These are phyloP conservation scores for Coptodon rendalli DNA, from an alignment of 2,113 vertebrate species.

Conservation along the genomic window DNA sequence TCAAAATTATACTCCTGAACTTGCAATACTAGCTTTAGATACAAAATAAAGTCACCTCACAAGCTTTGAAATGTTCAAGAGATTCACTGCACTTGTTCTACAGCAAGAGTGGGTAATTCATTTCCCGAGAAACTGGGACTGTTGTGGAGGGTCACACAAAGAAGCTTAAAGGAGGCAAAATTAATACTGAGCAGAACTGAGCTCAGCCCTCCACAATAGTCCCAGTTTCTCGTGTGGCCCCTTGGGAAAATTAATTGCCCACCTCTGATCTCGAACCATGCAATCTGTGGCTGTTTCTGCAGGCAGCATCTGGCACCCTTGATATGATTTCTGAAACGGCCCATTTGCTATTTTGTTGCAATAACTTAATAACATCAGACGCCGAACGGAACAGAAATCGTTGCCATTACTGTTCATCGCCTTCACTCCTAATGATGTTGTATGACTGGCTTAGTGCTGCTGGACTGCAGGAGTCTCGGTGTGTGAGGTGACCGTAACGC, in stretches of 20 bases:
- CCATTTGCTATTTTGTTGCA: slow-evolving; percentile 7
- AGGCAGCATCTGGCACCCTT: neutral
- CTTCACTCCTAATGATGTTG: neutral
- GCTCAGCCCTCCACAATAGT: neutral
- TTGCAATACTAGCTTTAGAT: neutral
- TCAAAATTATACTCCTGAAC: neutral
- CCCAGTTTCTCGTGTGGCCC: neutral
- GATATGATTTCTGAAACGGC: neutral
- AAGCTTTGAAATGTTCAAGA: neutral
- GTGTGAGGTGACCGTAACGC: neutral
- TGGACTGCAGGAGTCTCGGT: neutral
- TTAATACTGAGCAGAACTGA: neutral
- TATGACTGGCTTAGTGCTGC: neutral
- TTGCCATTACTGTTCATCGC: slow-evolving; percentile 1
- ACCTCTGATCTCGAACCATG: neutral
- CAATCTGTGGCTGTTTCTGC: neutral
- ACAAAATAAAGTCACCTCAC: neutral
- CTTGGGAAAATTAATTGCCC: neutral
- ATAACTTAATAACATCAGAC: neutral
- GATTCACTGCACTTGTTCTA: neutral
- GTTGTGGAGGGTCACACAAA: neutral
- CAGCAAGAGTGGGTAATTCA: neutral
- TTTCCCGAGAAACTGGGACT: neutral
- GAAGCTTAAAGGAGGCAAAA: neutral
- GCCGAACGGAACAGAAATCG: neutral